Percentiles rank a stretch among this genome's conserved stretches.
phyloP scores from a whole-genome alignment of 2,113 vertebrate species.

The Pholis gunnellus region DNA sequence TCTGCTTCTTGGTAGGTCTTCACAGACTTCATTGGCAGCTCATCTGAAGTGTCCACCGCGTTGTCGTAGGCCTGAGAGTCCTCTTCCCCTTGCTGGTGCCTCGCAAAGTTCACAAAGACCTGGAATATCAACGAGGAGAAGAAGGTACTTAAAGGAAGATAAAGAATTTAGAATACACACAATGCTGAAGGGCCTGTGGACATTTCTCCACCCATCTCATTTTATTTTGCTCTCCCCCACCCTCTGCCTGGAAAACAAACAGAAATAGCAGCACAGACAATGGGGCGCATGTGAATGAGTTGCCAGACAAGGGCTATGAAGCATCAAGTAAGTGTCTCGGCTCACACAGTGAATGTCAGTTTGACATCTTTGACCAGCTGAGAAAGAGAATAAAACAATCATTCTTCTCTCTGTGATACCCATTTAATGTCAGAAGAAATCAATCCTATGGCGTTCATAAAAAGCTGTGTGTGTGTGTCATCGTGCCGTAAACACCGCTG shows the following conservation, averaged over 20 bases:
- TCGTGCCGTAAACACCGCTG: conserved; percentile 57
- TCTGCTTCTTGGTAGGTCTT: neutral
- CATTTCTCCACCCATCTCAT: conserved; percentile 20
- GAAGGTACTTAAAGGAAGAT: conserved; percentile 29
- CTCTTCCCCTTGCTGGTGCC: conserved; percentile 65
- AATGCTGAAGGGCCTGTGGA: conserved; percentile 17
- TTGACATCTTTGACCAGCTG: conserved; percentile 72
- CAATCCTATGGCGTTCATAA: conserved; percentile 65
- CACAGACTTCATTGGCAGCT: conserved; percentile 44
- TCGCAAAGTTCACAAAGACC: conserved; percentile 84
- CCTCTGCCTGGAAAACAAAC: conserved; percentile 54
- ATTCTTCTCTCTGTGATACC: conserved; percentile 67
- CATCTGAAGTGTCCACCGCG: conserved; percentile 72
- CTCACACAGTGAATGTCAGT: conserved; percentile 68
- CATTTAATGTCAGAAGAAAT: conserved; percentile 70
- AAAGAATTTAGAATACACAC: neutral
- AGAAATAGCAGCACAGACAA: conserved; percentile 26
- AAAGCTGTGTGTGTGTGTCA: conserved; percentile 68
- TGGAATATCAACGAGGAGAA: conserved; percentile 46
- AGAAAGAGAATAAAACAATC: conserved; percentile 70
- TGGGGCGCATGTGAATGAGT: conserved; percentile 60
- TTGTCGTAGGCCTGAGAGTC: conserved; percentile 55
- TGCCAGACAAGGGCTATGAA: conserved; percentile 53
- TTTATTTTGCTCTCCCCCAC: neutral
- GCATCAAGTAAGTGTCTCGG: conserved; percentile 52